Evolutionary conservation across 2,888 invertebrate genomes (phyloP).

Genomic region (Cosmia trapezina): DNA sequence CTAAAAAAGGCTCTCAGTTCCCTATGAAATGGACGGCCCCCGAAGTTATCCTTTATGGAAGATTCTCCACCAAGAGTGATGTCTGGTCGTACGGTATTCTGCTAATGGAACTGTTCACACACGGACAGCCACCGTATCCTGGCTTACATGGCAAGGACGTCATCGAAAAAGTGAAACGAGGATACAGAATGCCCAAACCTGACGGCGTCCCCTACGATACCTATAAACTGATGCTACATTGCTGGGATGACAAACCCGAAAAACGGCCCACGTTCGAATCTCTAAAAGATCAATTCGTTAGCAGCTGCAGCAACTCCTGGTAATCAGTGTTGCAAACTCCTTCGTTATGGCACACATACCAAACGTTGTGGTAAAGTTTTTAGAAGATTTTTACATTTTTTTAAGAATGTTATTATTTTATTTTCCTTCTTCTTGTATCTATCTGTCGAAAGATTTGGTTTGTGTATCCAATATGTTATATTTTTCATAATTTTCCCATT

Average conservation of each 20-base stretch:
- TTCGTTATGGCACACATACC: too few species aligned
- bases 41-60: conserved; percentile 98
- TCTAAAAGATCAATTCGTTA: too few species aligned
- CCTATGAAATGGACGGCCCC: conserved; percentile 99
- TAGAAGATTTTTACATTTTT: too few species aligned
- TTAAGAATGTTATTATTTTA: too few species aligned
- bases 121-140: conserved; percentile 99
- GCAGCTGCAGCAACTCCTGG: too few species aligned
- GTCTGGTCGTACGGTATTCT: conserved; percentile 99
- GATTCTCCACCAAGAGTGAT: conserved; percentile 99
- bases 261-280: conserved; percentile 99
- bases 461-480: too few species aligned
- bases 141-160: conserved; percentile 99
- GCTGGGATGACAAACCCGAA: conserved; percentile 98
- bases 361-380: too few species aligned
- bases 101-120: conserved; percentile 98
- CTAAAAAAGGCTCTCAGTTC: conserved; percentile 98
- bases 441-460: too few species aligned
- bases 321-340: too few species aligned
- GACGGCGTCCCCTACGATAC: conserved; percentile 97
- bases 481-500: too few species aligned
- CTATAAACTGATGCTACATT: conserved; percentile 98
- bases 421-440: too few species aligned
- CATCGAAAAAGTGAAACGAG: conserved; percentile 98
- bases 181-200: conserved; percentile 99